Base-by-base conservation (phyloP, 2,888 invertebrate genomes). In the Endotricha flammealis region DNA sequence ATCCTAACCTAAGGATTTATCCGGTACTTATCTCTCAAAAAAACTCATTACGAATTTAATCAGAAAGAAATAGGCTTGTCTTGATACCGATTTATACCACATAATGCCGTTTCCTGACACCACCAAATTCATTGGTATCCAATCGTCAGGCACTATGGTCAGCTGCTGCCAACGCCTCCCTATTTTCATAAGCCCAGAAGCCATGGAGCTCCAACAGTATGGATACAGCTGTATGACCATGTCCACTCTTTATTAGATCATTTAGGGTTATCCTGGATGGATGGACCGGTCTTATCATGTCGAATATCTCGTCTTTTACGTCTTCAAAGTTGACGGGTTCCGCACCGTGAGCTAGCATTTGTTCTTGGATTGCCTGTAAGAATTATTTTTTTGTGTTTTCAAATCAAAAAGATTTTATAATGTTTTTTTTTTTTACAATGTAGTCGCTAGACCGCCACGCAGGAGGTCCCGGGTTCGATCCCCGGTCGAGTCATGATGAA, bases 291-390 rank as follows among this genome's bases (percentile, higher is more conserved):
- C 96, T 93, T 1, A 98, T 95, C 98, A 99, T 98, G 82, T 98
- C 98, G 85, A 97, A 98, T 51, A 98, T 95, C 83, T 98, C 98
- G 86, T 98, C 97, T 72, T 97, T 97, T 0, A 98, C 94, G 79
- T 98, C 97, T 53, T 96, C 93, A 72, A 98, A 97, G 53, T 91
- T 92, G 0, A 97, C 95, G 0, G 94, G 92, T 48, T 96, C 96
- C n/a, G 95, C 95, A 14, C 94, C 94, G 69, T 95, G 94, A 4
- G 92, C 90, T 37, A 90, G 89, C 91, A 98, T 94, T 74, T 96
- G 95, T 49, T 96, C 94, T 74, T 97, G 95, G 50, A 98, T 96
- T 1, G 95, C 96, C 91, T 95, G 75, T 5, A 25, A n/a, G n/a
- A n/a, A n/a, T n/a, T n/a, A n/a, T n/a, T n/a, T n/a, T n/a, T n/a